Evolutionary conservation across 2,888 invertebrate species (phyloP).

Genomic region (Cheilosia pagana): DNA sequence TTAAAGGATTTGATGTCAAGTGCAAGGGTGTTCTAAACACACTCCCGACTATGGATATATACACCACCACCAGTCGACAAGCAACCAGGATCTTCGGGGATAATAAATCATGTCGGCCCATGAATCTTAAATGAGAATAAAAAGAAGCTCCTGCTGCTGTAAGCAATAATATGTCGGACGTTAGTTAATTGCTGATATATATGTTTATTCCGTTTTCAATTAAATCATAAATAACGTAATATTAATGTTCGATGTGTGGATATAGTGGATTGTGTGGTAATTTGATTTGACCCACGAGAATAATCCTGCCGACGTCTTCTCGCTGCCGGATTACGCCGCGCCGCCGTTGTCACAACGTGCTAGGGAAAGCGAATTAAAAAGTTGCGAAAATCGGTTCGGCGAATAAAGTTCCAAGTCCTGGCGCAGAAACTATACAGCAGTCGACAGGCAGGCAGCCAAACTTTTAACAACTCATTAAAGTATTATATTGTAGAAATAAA

Average conservation of each 20-base stretch:
- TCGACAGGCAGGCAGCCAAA: constrained; percentile 12
- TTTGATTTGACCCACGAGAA: constrained; percentile 44
- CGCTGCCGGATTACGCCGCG: not conserved
- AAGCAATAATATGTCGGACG: constrained; percentile 71
- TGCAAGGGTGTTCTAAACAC: constrained; percentile 59
- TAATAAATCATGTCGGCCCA: constrained; percentile 68
- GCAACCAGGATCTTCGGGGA: constrained; percentile 48
- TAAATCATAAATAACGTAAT: constrained; percentile 72
- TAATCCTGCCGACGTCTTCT: constrained; percentile 8
- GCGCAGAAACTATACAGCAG: constrained; percentile 11
- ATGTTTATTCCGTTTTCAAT: constrained; percentile 72
- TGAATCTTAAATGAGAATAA: constrained; percentile 72
- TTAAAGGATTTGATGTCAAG: constrained; percentile 70
- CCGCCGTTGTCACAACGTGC: constrained; percentile 11
- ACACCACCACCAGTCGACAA: constrained; percentile 36
- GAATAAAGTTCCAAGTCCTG: constrained; percentile 39
- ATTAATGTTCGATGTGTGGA: constrained; percentile 66
- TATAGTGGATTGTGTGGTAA: constrained; percentile 30
- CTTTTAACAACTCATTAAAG: constrained; percentile 1
- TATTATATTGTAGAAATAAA: constrained; percentile 22
- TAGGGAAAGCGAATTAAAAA: constrained; percentile 53
- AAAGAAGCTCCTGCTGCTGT: constrained; percentile 66
- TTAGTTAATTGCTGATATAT: constrained; percentile 74
- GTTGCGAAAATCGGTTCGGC: constrained; percentile 26
- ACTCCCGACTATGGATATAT: constrained; percentile 26